Base-by-base conservation (phyloP, 2,888 invertebrate species). In the Clistopyga incitator region DNA sequence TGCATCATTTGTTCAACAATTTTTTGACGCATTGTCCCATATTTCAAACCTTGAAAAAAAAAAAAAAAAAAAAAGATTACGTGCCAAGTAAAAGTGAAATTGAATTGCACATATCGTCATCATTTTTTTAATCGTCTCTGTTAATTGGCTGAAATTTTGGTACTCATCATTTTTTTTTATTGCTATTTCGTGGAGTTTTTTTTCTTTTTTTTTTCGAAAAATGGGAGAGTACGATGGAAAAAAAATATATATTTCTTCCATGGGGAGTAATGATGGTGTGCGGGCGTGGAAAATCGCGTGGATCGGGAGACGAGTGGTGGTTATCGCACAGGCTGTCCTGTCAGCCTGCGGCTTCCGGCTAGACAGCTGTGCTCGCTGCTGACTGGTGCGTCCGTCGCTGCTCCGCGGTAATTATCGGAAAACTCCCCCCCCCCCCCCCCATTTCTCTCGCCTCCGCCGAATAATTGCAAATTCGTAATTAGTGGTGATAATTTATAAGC, bases 401-500 rank as follows among this genome's bases (percentile, higher is more conserved):
- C 29, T 34, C 29, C 47, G 59, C 82, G 82, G 78, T 79, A 86
- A 86, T 87, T 86, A 86, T 87, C 83, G 86, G 85, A 85, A 87
- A 86, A 83, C 81, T 82, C 85, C 78, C 78, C 23, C 52, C 50
- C 54, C 47, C 42, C n/a, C n/a, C n/a, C n/a, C n/a, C n/a, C n/a
- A n/a, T 0, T 25, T 18, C 71, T 18, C 61, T 54, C 72, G 56
- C 61, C 47, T 72, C 20, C 70, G 42, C 78, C 82, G 82, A 86
- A 86, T 82, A 84, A 87, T 86, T 82, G 70, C 84, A 65, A 82
- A 84, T 83, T 81, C 81, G 81, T 85, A 87, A 87, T 86, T 85
- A 85, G 75, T 59, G 75, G 76, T 83, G 80, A 84, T 85, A 85
- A 86, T 84, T 86, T 82, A 82, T 80, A 77, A 79, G 71, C 71